A percentile compares a stretch with the other conserved stretches of the same genome.
phyloP scores from a whole-genome alignment of 1,140 invertebrate genomes.

The Drosophila murphyi region DNA sequence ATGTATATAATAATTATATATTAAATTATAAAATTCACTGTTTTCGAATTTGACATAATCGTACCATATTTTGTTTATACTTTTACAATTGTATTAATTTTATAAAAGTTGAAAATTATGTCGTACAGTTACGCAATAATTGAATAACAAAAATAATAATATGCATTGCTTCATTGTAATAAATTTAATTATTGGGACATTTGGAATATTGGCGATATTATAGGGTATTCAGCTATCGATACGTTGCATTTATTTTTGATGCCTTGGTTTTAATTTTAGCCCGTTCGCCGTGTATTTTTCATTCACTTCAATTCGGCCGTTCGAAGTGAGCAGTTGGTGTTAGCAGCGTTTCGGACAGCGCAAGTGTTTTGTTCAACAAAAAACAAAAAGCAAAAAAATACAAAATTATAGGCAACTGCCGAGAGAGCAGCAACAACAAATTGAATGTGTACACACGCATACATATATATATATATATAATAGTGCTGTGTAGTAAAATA shows the following conservation, averaged over 20 bases:
- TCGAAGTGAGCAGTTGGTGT: slow-evolving; percentile 54
- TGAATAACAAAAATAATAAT: too few relatives aligned
- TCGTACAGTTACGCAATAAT: too few relatives aligned
- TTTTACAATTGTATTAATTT: too few relatives aligned
- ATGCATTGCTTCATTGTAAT: too few relatives aligned
- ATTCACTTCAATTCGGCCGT: slow-evolving; percentile 82
- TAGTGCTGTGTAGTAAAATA: slow-evolving; percentile 66
- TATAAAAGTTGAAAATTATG: too few relatives aligned
- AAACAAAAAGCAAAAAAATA: slow-evolving; percentile 44
- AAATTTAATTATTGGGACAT: background rate
- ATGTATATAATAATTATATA: too few relatives aligned
- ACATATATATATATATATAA: slow-evolving; percentile 28
- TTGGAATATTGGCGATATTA: background rate
- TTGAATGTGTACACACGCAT: slow-evolving; percentile 43
- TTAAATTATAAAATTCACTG: too few relatives aligned
- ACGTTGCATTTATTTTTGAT: background rate
- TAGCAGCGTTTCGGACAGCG: slow-evolving; percentile 53
- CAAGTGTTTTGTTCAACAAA: slow-evolving; percentile 51
- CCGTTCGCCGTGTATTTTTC: slow-evolving; percentile 57
- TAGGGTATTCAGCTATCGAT: slow-evolving; percentile 23
- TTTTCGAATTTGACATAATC: too few relatives aligned
- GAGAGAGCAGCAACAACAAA: slow-evolving; percentile 69
- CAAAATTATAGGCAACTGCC: slow-evolving; percentile 46
- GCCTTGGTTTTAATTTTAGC: slow-evolving; percentile 62
- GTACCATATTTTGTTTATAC: too few relatives aligned